Conservation (phyloP, 2,888 invertebrate species). For the Seira ritae region DNA sequence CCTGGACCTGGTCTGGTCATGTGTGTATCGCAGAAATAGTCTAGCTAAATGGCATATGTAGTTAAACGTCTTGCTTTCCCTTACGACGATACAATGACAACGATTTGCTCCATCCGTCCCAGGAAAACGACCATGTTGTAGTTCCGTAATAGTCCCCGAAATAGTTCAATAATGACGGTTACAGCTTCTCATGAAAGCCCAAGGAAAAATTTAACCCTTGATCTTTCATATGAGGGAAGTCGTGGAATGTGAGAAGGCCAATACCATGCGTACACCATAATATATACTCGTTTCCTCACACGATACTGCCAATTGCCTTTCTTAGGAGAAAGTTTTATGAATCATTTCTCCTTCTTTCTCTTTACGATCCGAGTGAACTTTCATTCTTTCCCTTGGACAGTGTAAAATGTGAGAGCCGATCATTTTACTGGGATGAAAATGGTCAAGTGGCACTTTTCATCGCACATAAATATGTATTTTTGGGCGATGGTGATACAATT, state of each 20-base stretch:
- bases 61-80: neutral
- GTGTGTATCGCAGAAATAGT: neutral
- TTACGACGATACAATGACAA: neutral
- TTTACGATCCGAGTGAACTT: neutral
- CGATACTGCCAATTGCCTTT: neutral
- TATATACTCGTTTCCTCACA: neutral
- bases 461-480: too few species aligned
- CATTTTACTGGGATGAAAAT: constrained; percentile 27
- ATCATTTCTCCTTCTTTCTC: constrained; percentile 21
- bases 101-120: too few species aligned
- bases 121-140: too few species aligned
- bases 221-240: neutral
- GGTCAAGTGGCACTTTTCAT: constrained; percentile 24
- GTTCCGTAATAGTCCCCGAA: neutral
- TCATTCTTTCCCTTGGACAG: neutral
- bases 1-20: neutral
- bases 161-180: neutral
- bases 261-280: too few species aligned
- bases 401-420: constrained; percentile 19
- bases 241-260: too few species aligned
- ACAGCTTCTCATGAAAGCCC: neutral
- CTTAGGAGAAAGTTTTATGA: constrained; percentile 34
- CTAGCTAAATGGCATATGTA: neutral
- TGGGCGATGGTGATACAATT: too few species aligned
- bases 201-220: neutral